Conservation (phyloP, 1,140 invertebrate genomes). For the Eumaeus atala region DNA sequence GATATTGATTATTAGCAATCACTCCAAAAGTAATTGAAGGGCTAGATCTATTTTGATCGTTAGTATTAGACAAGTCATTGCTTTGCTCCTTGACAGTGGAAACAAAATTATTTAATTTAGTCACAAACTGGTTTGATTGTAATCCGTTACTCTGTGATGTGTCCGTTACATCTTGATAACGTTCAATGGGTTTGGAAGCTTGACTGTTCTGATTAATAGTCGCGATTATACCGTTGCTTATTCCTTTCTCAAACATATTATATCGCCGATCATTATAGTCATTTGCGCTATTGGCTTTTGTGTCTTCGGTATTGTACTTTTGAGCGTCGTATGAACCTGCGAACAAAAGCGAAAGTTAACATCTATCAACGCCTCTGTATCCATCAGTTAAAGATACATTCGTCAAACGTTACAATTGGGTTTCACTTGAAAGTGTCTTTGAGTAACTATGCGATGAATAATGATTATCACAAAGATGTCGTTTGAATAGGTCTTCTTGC, state of each 20-base stretch:
- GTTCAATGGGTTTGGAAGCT: constrained; percentile 19
- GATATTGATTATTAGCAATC: no score
- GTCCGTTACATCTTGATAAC: background rate
- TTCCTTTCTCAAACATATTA: constrained; percentile 35
- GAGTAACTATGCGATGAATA: constrained; percentile 1
- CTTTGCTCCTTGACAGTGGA: constrained; percentile 12
- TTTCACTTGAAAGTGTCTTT: constrained; percentile 18
- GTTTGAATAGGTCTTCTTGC: no score
- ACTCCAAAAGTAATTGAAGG: no score
- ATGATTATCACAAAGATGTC: background rate
- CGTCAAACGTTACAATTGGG: constrained; percentile 47
- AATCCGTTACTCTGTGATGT: background rate
- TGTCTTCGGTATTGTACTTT: constrained; percentile 62
- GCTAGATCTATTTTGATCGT: background rate
- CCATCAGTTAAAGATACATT: constrained; percentile 43
- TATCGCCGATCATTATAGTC: constrained; percentile 37
- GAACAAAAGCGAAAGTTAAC: constrained; percentile 68
- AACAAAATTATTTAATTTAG: constrained; percentile 8
- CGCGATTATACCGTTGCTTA: constrained; percentile 30
- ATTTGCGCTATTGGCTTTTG: constrained; percentile 33
- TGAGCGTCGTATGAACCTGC: constrained; percentile 63
- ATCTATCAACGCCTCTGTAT: constrained; percentile 54
- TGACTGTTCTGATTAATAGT: constrained; percentile 45
- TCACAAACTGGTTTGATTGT: constrained; percentile 5
- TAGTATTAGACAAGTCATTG: background rate